Percentiles rank a stretch among this genome's conserved stretches.
phyloP scores from a whole-genome alignment of 2,888 invertebrate genomes.

The Didymodactylos carnosus region DNA sequence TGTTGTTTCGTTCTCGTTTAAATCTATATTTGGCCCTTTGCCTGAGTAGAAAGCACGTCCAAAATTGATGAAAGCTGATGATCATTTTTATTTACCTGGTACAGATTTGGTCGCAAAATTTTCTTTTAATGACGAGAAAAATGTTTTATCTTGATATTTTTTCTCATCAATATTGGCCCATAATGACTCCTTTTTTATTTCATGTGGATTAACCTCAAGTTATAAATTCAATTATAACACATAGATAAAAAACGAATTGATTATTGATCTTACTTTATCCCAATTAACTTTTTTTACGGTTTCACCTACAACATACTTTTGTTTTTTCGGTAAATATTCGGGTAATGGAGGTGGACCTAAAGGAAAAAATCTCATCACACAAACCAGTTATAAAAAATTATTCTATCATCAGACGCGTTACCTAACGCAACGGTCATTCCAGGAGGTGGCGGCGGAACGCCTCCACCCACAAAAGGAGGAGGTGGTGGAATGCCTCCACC shows the following conservation, averaged over 20 bases:
- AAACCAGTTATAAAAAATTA: background rate
- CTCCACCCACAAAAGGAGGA: too few relatives aligned
- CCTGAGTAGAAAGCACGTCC: too few relatives aligned
- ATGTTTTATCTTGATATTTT: background rate
- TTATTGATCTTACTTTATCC: background rate
- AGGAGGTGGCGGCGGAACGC: background rate
- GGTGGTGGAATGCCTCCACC: background rate
- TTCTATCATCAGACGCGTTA: too few relatives aligned
- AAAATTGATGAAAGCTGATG: too few relatives aligned
- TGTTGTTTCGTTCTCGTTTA: too few relatives aligned
- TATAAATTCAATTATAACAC: too few relatives aligned
- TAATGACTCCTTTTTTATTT: background rate
- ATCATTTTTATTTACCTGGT: background rate
- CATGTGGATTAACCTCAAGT: background rate
- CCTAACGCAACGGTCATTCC: background rate
- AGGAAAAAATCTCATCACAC: too few relatives aligned
- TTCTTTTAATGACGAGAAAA: background rate
- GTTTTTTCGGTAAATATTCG: background rate
- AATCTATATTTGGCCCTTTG: too few relatives aligned
- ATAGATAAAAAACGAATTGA: too few relatives aligned
- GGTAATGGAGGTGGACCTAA: background rate
- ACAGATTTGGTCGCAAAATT: background rate
- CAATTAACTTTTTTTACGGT: background rate
- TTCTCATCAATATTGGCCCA: background rate
- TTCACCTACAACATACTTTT: background rate